Conservation (phyloP, 2,113 vertebrate species). For the Chrysemys picta region DNA sequence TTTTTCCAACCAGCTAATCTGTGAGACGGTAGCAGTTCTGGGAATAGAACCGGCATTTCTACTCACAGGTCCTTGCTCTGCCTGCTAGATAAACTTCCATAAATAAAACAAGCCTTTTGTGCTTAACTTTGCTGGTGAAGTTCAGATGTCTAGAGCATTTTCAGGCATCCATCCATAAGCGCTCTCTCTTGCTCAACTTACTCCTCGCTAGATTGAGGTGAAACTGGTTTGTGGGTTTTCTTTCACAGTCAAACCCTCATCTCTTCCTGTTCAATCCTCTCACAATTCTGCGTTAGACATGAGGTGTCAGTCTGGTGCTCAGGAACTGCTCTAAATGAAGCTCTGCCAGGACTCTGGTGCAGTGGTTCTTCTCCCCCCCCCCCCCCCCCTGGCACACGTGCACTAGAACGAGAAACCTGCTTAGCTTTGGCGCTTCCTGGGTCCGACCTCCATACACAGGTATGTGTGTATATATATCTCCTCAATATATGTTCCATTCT, state of each 20-base stretch:
- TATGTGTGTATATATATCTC: no score
- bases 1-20: background rate
- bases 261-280: background rate
- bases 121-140: background rate
- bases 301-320: no score
- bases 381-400: rapidly evolving
- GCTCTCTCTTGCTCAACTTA: background rate
- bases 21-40: background rate
- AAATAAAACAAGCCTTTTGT: background rate
- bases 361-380: no score
- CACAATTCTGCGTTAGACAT: background rate
- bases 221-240: background rate
- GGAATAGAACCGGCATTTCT: no score
- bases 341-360: no score
- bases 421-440: no score
- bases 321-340: no score
- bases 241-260: background rate
- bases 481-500: no score
- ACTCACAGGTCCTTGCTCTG: no score
- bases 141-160: background rate
- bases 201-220: background rate
- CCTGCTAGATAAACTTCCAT: background rate
- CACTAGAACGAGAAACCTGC: no score
- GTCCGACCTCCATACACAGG: no score
- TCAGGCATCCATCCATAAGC: background rate